Evolutionary conservation across 1,140 invertebrate species (phyloP).

Genomic region (Leguminivora glycinivorella): DNA sequence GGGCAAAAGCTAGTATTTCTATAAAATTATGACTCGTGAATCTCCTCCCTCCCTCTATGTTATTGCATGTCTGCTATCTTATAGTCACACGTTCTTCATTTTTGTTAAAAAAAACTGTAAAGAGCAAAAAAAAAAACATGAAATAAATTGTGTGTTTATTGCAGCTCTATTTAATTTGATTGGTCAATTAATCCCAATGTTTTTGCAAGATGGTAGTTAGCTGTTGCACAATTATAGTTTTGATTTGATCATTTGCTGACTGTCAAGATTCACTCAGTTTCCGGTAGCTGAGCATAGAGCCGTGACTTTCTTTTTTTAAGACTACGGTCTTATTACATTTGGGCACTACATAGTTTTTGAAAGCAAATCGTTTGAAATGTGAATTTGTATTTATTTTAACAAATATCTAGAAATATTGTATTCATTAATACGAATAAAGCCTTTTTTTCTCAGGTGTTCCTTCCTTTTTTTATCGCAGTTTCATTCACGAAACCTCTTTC

Average conservation of each 20-base stretch:
- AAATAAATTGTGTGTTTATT: background rate
- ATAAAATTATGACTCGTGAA: too few species aligned
- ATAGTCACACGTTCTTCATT: too few species aligned
- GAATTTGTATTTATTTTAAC: too few species aligned
- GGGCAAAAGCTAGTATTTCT: too few species aligned
- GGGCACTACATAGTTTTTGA: background rate
- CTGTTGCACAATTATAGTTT: background rate
- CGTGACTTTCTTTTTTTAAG: background rate
- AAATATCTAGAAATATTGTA: too few species aligned
- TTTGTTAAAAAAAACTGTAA: background rate
- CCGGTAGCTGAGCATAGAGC: background rate
- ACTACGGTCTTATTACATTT: background rate
- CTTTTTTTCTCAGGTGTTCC: too few species aligned
- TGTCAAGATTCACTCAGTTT: background rate
- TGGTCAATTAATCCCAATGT: background rate
- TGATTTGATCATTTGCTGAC: constrained; percentile 3
- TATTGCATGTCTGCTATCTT: too few species aligned
- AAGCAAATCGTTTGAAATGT: too few species aligned
- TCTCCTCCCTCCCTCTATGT: too few species aligned
- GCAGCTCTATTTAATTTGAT: background rate
- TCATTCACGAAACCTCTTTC: too few species aligned
- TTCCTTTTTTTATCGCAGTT: too few species aligned
- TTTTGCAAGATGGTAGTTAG: background rate
- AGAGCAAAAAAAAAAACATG: background rate
- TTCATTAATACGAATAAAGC: too few species aligned